Evolutionary conservation across 1,140 invertebrate species (phyloP), one percentile per base, ranked within the genome.

Genomic region (Saccostrea echinata): DNA sequence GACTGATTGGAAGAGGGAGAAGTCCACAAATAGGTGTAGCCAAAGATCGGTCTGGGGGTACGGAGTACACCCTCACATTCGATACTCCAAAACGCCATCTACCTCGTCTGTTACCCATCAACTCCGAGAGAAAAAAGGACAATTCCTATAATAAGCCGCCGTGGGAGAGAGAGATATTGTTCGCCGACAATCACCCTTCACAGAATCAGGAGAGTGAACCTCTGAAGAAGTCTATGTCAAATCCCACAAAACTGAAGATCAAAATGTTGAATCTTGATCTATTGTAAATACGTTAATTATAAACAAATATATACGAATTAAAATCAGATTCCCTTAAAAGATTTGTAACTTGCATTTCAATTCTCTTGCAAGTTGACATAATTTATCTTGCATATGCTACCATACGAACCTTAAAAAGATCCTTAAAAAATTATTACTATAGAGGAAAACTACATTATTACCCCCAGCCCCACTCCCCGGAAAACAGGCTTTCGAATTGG

Each of bases 191-290:
- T 30, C 43, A 30, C 24, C 24, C 0, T 33, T 35, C 33, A 27
- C n/a, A 27, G 12, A 76, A 53, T 12, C 52, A 53, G 24, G 18
- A 9, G 1, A 53, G 24, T 27, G 51, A 86, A 30, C 51, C 51
- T 43, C 68, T 55, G 9, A 13, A 80, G 21, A 55, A 71, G n/a
- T 51, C 51, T 21, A 27, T 21, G 16, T 52, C 43, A 18, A 30
- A 84, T 24, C 30, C 84, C 24, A 24, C 24, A 51, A 85, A 85
- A 71, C n/a, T 85, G 8, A 85, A 85, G 43, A 30, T 85, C 21
- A 71, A 85, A 71, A 85, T 85, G 84, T 18, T 85, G 33, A 27
- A 85, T 68, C 24, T 85, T 12, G 84, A 85, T 85, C 71, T 85
- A 27, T 9, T 85, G 12, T 85, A 71, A 85, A 71, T 30, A 61